Conservation (phyloP, 2,888 invertebrate species). For the Rhagonycha fulva region DNA sequence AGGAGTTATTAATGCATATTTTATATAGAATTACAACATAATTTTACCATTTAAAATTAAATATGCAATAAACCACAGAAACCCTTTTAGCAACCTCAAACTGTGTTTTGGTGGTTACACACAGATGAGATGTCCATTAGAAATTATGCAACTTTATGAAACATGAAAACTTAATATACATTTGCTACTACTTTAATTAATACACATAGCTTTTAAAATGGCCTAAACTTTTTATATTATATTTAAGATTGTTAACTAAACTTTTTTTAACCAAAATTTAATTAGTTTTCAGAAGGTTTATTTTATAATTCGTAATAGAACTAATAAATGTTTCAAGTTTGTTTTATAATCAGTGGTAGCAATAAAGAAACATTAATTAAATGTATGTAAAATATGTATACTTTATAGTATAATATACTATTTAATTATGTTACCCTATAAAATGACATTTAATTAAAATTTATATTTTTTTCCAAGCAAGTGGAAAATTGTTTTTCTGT, state of each 20-base stretch:
- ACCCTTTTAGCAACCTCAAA: conserved; percentile 7
- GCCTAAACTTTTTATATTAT: background rate
- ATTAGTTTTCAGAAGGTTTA: background rate
- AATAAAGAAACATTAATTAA: no score
- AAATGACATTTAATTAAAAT: no score
- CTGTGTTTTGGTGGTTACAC: conserved; percentile 7
- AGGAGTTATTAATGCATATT: background rate
- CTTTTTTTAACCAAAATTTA: background rate
- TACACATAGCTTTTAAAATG: background rate
- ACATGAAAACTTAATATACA: background rate
- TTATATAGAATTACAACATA: background rate
- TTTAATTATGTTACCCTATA: no score
- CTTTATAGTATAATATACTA: no score
- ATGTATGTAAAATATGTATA: no score
- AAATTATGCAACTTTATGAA: background rate
- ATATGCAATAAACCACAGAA: conserved; percentile 7
- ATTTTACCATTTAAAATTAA: background rate
- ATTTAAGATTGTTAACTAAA: background rate
- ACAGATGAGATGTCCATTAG: conserved; percentile 12
- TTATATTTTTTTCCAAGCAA: no score
- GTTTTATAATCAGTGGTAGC: no score
- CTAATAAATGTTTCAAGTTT: no score
- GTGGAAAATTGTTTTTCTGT: no score
- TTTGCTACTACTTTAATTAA: background rate
- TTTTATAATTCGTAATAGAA: no score